These are phyloP conservation scores for Bombus waltoni DNA, from an alignment of 1,140 invertebrate species.

Conservation along the genomic window DNA sequence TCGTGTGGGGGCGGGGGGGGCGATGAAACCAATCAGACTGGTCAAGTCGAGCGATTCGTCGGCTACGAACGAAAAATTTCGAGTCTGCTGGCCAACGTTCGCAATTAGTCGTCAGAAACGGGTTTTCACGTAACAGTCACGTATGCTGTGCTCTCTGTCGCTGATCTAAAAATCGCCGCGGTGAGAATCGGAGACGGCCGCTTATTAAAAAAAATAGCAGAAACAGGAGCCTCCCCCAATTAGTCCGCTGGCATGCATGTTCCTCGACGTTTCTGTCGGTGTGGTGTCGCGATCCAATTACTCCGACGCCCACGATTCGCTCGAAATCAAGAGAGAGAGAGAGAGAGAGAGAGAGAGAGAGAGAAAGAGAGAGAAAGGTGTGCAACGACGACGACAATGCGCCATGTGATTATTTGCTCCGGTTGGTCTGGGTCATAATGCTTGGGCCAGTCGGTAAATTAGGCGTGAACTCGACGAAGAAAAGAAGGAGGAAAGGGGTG, in stretches of 20 bases:
- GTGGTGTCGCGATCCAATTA: slow-evolving; percentile 41
- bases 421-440: not conserved
- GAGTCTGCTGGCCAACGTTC: not conserved
- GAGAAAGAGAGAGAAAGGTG: no score
- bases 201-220: slow-evolving; percentile 41
- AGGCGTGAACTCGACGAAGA: slow-evolving; percentile 18
- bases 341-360: not conserved
- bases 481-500: slow-evolving; percentile 12
- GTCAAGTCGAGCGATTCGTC: slow-evolving; percentile 17
- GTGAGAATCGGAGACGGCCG: not conserved
- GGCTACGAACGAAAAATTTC: slow-evolving; percentile 1
- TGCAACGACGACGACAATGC: slow-evolving; percentile 22
- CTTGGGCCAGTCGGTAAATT: not conserved
- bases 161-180: not conserved
- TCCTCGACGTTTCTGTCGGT: not conserved
- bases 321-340: not conserved
- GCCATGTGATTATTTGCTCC: slow-evolving; percentile 25
- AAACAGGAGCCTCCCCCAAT: slow-evolving; percentile 11
- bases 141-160: not conserved
- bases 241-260: not conserved
- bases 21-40: slow-evolving; percentile 40
- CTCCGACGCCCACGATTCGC: slow-evolving; percentile 11
- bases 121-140: not conserved
- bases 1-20: not conserved
- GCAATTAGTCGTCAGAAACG: slow-evolving; percentile 9